phyloP scores from a whole-genome alignment of 2,113 vertebrate species.

The Ornithorhynchus anatinus region DNA sequence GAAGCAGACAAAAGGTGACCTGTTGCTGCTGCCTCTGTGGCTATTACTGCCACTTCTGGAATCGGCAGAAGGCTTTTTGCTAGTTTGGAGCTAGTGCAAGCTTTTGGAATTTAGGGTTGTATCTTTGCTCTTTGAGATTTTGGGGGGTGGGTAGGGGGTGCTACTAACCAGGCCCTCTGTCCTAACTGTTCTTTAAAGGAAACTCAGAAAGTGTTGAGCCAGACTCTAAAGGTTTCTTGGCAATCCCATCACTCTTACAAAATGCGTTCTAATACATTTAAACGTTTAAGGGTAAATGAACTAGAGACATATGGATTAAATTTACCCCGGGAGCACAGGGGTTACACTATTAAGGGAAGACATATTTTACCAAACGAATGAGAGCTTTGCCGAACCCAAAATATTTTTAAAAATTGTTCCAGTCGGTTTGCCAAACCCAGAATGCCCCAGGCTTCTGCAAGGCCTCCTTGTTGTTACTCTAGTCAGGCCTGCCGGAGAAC shows the following conservation, averaged over 20 bases:
- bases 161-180: no score
- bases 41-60: no score
- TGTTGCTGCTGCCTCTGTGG: no score
- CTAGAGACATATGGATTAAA: background rate
- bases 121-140: no score
- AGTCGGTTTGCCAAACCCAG: conserved; percentile 10
- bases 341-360: background rate
- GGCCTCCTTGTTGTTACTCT: background rate
- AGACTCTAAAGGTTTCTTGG: background rate
- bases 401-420: conserved; percentile 21
- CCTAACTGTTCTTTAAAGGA: no score
- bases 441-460: background rate
- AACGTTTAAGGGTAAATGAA: background rate
- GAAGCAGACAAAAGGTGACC: no score
- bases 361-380: conserved; percentile 10
- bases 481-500: background rate
- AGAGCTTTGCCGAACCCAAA: background rate
- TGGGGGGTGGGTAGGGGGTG: no score
- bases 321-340: background rate
- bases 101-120: no score
- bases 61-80: no score
- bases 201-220: no score
- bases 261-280: background rate
- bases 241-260: conserved; percentile 2
- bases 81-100: no score